Base-by-base conservation (phyloP, 2,888 invertebrate genomes). In the Ceraclea dissimilis region DNA sequence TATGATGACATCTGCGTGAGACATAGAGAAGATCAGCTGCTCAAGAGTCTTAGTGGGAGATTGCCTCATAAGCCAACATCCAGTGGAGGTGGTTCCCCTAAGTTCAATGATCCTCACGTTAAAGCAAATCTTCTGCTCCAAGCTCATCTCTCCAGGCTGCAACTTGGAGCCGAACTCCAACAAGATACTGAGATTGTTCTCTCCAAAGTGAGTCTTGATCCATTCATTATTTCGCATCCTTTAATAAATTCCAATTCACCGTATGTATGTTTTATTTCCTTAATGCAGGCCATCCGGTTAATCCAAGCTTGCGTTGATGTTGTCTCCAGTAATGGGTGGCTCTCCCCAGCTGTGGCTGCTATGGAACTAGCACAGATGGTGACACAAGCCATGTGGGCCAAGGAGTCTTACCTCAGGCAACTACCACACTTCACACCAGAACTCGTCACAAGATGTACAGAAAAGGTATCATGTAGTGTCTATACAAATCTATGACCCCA, bases 331-430 rank as follows among this genome's bases (percentile, higher is more conserved):
- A 97, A 96, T 66, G 98, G 99, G 31, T 99, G 99, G 99, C 78
- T 99, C 51, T 87, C 93, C 0, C 98, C 99, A 0, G 99, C 98
- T 2, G 92, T 99, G 43, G 95, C 97, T 17, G 97, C 98, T 66
- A 99, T 99, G 99, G 99, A 99, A 74, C 78, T 99, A 66, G 95
- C 98, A 0, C 99, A 99, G 76, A 99, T 99, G 98, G 92, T 94
- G 2, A 99, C 99, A 0, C 99, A 99, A 74, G 98, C 98, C 10
- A 96, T 99, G 96, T 99, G 98, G 96, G 93, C 91, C 67, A 97
- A 96, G 72, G 99, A 99, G 75, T 93, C 95, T 0, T 96, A 97
- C 69, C 80, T 99, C 60, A 88, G 96, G 60, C 99, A 99, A 69
- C 74, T 99, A 69, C 99, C 99, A 1, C 97, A 99, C 75, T 98